Evolutionary conservation across 2,797 vertebrate species (phyloP), one percentile per base, ranked within the genome.

Genomic region (Paedocypris micromegethes): DNA sequence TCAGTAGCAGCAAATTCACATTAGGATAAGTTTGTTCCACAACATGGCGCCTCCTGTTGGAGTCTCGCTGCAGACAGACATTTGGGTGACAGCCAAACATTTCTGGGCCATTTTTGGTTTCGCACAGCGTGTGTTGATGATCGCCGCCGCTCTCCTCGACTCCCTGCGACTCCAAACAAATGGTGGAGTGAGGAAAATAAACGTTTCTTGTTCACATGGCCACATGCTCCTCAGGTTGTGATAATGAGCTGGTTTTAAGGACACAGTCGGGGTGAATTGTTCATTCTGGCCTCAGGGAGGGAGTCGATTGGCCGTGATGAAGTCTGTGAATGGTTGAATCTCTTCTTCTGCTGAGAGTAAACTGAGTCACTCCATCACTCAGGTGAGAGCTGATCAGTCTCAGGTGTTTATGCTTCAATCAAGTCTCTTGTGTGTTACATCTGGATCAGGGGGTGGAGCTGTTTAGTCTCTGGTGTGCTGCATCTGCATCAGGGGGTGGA

Each of bases 201-300:
- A 95, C 94, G 92, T 93, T 92, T 95, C 92, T 94, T 90, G 93
- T 96, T 94, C 92, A 87, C 90, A 91, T 93, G 92, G 94, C 93
- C 94, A 93, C 92, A 90, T 85, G 83, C 89, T 90, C 90, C 92
- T 87, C 91, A 88, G 90, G 92, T 94, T 91, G 90, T 91, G 91
- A 93, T 84, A 87, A 85, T 86, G 88, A 83, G 87, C 89, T 90
- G 90, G 88, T 89, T 84, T 86, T 81, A 81, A 84, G 78, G 88
- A 78, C 77, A 78, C 84, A 87, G 86, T 80, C 86, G 80, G 88
- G 90, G 89, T 90, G 89, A 90, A 90, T 88, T 86, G 88, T 87
- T 88, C 83, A 85, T 87, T 90, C 86, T 73, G 87, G 78, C 77
- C 89, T 85, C 86, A 86, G 87, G 83, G 81, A 78, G 88, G 86